Base-by-base conservation (phyloP, 2,888 invertebrate genomes). In the Melinaea marsaeus region DNA sequence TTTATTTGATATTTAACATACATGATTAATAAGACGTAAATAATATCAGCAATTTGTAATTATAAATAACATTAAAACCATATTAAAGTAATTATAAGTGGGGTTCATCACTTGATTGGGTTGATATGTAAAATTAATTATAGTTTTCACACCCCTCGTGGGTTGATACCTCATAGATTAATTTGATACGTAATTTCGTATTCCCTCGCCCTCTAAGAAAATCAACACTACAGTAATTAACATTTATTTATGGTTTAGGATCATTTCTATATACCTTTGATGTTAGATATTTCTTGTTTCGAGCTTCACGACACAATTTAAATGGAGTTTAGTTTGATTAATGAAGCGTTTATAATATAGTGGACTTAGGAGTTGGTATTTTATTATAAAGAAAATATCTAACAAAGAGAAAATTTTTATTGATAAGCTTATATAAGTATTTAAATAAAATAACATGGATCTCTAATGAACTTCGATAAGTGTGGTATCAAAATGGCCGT, bases 151-250 rank as follows among this genome's bases (percentile, higher is more conserved):
- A 69, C 74, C 69, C 71, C 73, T 75, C 72, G 74, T 75, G 79
- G 79, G 78, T 74, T 69, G 80, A 83, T 75, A 77, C 82, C 82
- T 67, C 80, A 79, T 71, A 79, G 80, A 81, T 85, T 82, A 84
- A 86, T 86, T 84, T 85, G 83, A 83, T 84, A 84, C 83, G 81
- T 85, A 86, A 86, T 88, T 86, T 83, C 76, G 70, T 71, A 69
- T 69, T 81, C 84, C 84, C 85, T 68, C 69, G 84, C 78, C 77
- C 81, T 81, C 84, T 83, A 85, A 80, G 82, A 80, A 83, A 83
- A 86, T 86, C 87, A 87, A 87, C 87, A 87, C 86, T 86, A 85
- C 75, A 80, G 81, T 88, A 88, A 89, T 88, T 88, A 89, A 83
- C 76, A 85, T 85, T 88, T 84, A 82, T 89, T 86, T 87, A 88